Evolutionary conservation across 2,797 vertebrate species (phyloP).

Genomic region (Steatocranus sp.): DNA sequence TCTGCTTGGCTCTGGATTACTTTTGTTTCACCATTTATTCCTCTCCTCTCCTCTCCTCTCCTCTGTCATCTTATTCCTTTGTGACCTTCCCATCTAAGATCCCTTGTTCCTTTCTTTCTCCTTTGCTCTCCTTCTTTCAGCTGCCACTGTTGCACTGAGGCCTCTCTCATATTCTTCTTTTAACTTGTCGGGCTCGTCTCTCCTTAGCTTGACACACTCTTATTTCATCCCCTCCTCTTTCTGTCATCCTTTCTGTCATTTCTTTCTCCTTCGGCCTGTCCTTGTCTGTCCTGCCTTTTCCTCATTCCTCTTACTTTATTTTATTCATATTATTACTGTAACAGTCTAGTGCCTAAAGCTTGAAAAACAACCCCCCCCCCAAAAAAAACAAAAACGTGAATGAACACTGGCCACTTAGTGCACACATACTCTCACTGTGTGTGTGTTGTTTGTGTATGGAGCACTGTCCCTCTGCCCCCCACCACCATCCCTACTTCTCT

Average conservation of each 20-base stretch:
- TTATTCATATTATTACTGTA: constrained; percentile 68
- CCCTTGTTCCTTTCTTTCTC: constrained; percentile 20
- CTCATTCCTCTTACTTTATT: constrained; percentile 16
- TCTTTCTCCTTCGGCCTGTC: constrained; percentile 2
- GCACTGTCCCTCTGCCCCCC: constrained; percentile 21
- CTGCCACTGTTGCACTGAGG: constrained; percentile 17
- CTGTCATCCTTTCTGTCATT: not conserved
- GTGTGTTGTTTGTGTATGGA: constrained; percentile 26
- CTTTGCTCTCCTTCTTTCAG: constrained; percentile 7
- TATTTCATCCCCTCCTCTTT: constrained; percentile 5
- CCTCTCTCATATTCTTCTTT: constrained; percentile 36
- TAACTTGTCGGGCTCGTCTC: constrained; percentile 28
- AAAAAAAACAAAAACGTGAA: constrained; percentile 59
- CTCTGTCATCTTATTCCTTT: constrained; percentile 8
- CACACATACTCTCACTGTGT: constrained; percentile 23
- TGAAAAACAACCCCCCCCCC: not conserved
- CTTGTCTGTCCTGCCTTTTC: constrained; percentile 9
- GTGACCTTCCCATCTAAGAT: constrained; percentile 24
- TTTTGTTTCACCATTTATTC: not conserved
- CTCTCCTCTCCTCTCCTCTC: not conserved
- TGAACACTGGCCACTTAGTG: constrained; percentile 51
- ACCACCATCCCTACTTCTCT: not conserved
- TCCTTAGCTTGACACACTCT: constrained; percentile 29
- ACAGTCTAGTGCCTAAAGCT: constrained; percentile 61
- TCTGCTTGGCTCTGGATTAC: not conserved